Base-by-base conservation (phyloP, 2,113 vertebrate species). In the Phrynosoma platyrhinos region DNA sequence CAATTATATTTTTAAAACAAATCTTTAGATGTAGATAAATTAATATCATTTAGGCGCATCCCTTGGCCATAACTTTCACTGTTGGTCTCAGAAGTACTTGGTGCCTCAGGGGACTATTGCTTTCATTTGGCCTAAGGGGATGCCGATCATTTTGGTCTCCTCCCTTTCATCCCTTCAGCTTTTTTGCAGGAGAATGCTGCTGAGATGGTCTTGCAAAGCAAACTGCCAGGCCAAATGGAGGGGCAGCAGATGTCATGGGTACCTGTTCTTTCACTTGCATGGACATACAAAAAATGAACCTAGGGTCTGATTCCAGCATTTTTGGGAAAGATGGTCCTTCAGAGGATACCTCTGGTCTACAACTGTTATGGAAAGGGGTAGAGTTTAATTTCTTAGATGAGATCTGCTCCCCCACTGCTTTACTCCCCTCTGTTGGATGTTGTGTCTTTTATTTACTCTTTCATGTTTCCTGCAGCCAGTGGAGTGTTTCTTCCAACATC, bases 341-440 rank as follows among this genome's bases (percentile, higher is more conserved):
- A 32, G 25, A 53, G n/a, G 40, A 21, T 12, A 62, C n/a, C 23
- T 18, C 55, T 66, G 5, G 23, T 58, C n/a, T 75, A 20, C 8
- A 14, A 8, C 4, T 3, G 27, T 84, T 21, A 8, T 36, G 76
- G 68, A 20, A 52, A 21, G 18, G 62, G 7, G 3, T 0, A 23
- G 40, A 9, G 23, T 83, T 83, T 83, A 30, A 71, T 83, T 52
- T 52, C 36, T 0, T 13, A 25, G 21, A 58, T 1, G 32, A 8
- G 1, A 7, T n/a, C 72, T 10, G 68, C 10, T 1, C 3, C 0
- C 64, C 0, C 3, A 0, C 1, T 0, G 0, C 0, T 69, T n/a
- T 27, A 32, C 32, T 5, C 16, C 5, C 2, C 42, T 1, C 10
- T 0, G 20, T 52, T 16, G 9, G 64, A 9, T 20, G 1, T 69